Evolutionary conservation across 2,113 vertebrate genomes (phyloP).

Genomic region (Myrmecobius fasciatus): DNA sequence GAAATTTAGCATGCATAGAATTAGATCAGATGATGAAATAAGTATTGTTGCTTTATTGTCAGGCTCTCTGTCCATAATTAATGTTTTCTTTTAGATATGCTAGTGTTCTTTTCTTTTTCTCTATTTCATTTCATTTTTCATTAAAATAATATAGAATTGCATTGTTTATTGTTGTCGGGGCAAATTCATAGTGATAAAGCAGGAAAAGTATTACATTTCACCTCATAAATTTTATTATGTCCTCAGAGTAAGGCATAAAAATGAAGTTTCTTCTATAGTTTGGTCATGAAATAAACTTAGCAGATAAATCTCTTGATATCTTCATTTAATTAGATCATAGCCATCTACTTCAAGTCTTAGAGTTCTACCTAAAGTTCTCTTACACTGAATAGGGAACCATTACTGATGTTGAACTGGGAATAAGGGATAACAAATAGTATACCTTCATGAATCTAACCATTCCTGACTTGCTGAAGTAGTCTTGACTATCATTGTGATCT

Average conservation of each 20-base stretch:
- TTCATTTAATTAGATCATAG: constrained; percentile 59
- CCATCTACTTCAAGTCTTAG: constrained; percentile 6
- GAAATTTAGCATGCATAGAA: constrained; percentile 36
- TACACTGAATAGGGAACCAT: constrained; percentile 1
- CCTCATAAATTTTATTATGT: constrained; percentile 61
- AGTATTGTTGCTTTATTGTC: constrained; percentile 33
- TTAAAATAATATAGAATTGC: constrained; percentile 9
- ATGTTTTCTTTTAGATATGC: constrained; percentile 52
- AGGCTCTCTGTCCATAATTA: constrained; percentile 59
- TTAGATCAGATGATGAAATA: constrained; percentile 41
- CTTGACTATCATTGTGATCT: constrained; percentile 4
- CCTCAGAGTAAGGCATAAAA: constrained; percentile 64
- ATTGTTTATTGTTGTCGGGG: constrained; percentile 8
- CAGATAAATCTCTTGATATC: constrained; percentile 41
- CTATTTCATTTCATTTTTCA: constrained; percentile 43
- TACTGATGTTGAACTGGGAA: constrained; percentile 15
- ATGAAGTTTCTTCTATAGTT: constrained; percentile 68
- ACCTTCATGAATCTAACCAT: not conserved
- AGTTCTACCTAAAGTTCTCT: constrained; percentile 6
- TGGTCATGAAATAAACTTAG: constrained; percentile 48
- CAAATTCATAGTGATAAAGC: constrained; percentile 57
- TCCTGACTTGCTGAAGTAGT: not conserved
- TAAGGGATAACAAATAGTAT: not conserved
- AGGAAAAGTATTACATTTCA: constrained; percentile 64
- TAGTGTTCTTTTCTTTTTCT: constrained; percentile 39